These are phyloP conservation scores for Nematostella vectensis DNA, from an alignment of 92 coral and sea anemone species.

Conservation along the genomic window DNA sequence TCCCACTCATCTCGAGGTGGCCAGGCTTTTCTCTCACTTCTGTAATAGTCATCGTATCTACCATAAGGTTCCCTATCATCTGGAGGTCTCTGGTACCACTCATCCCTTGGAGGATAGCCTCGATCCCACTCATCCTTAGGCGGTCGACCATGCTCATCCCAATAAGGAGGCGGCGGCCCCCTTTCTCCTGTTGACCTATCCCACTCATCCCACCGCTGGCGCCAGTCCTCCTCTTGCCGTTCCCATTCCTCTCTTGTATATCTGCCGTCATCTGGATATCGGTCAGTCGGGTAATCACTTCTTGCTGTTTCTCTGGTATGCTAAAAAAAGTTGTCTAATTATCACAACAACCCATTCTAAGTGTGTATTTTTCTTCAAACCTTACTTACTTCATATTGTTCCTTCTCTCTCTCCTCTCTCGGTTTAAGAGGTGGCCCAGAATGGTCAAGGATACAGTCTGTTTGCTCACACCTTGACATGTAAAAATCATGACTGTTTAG, in stretches of 20 bases:
- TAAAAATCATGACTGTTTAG: too few species aligned
- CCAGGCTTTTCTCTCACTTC: slow-evolving; percentile 9
- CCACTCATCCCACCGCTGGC: slow-evolving; percentile 4
- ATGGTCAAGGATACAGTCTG: slow-evolving; percentile 61
- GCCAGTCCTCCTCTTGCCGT: background rate
- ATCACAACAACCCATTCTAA: too few species aligned
- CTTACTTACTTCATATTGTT: background rate
- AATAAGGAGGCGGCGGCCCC: slow-evolving; percentile 28
- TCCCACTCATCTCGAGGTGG: slow-evolving; percentile 28
- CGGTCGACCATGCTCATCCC: slow-evolving; percentile 32
- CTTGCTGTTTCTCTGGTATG: background rate
- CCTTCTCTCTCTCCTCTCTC: background rate
- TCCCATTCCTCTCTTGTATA: slow-evolving; percentile 1
- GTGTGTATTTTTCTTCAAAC: background rate
- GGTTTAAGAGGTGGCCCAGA: slow-evolving; percentile 13
- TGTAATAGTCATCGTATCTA: slow-evolving; percentile 6
- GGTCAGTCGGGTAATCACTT: background rate
- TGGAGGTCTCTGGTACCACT: slow-evolving; percentile 9
- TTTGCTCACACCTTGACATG: slow-evolving; percentile 44
- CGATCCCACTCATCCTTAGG: slow-evolving; percentile 23
- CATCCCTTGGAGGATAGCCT: slow-evolving; percentile 10
- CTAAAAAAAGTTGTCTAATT: too few species aligned
- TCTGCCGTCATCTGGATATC: background rate
- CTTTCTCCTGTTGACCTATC: slow-evolving; percentile 17
- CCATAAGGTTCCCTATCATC: slow-evolving; percentile 13